These are phyloP conservation scores for Ceyx cyanopectus DNA, from an alignment of 2,113 vertebrate genomes.

Conservation along the genomic window DNA sequence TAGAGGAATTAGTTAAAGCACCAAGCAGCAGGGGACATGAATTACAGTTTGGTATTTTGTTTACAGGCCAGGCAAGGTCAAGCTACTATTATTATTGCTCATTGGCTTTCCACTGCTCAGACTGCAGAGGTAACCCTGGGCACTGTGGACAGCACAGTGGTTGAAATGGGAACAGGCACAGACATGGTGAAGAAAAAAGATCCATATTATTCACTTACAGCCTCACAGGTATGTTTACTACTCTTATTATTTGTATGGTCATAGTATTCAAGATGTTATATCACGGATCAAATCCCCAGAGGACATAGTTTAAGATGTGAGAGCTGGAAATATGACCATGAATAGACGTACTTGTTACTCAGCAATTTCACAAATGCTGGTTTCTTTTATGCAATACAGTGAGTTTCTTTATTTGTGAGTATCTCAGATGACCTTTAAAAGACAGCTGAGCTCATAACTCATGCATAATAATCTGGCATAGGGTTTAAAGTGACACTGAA, in stretches of 20 bases:
- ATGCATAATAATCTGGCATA: neutral
- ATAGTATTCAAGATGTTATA: neutral
- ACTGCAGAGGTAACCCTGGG: neutral
- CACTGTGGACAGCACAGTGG: neutral
- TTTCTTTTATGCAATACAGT: neutral
- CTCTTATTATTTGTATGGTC: neutral
- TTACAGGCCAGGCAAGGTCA: neutral
- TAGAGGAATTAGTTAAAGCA: slow-evolving; percentile 42
- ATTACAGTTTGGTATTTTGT: slow-evolving; percentile 44
- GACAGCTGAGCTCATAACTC: neutral
- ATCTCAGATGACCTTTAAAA: neutral
- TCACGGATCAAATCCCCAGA: neutral
- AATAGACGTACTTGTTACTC: neutral
- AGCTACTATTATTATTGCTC: slow-evolving; percentile 4
- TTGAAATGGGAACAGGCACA: slow-evolving; percentile 10
- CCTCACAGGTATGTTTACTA: neutral
- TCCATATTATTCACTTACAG: neutral
- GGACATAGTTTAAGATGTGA: neutral
- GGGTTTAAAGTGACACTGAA: neutral
- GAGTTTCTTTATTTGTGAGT: neutral
- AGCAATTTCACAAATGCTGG: neutral
- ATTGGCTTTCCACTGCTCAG: neutral
- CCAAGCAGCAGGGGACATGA: slow-evolving; percentile 13
- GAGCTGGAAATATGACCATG: neutral
- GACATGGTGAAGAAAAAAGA: slow-evolving; percentile 13